Percentiles rank a stretch among this genome's conserved stretches.
Conservation (phyloP, 2,888 invertebrate species). For the Agrochola lychnidis region DNA sequence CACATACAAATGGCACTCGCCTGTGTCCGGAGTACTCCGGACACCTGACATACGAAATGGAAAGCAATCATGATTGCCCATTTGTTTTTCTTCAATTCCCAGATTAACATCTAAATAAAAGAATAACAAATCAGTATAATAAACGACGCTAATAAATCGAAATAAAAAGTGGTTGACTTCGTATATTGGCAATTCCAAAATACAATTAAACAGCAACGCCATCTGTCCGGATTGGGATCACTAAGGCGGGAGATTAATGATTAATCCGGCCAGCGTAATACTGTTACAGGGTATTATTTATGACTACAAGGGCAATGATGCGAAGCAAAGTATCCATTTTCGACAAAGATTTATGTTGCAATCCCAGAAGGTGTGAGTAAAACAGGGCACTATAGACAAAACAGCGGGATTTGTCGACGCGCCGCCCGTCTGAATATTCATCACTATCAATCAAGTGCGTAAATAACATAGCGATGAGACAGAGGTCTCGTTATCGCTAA, state of each 20-base stretch:
- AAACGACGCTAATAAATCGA: slow-evolving; percentile 58
- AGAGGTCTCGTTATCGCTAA: slow-evolving; percentile 77
- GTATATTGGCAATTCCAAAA: slow-evolving; percentile 62
- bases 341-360: slow-evolving; percentile 82
- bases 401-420: slow-evolving; percentile 77
- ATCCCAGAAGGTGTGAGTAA: slow-evolving; percentile 77
- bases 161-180: slow-evolving; percentile 59
- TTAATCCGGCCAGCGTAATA: slow-evolving; percentile 64
- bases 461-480: slow-evolving; percentile 80
- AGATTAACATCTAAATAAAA: slow-evolving; percentile 54
- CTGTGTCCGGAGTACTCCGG: background rate
- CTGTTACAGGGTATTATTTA: slow-evolving; percentile 72
- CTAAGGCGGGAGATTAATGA: slow-evolving; percentile 66
- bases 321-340: slow-evolving; percentile 77
- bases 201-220: slow-evolving; percentile 65
- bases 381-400: slow-evolving; percentile 74
- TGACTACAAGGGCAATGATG: slow-evolving; percentile 72
- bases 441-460: slow-evolving; percentile 84
- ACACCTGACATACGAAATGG: slow-evolving; percentile 20
- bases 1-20: background rate
- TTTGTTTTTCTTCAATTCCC: slow-evolving; percentile 47
- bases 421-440: slow-evolving; percentile 80
- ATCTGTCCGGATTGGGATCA: slow-evolving; percentile 61
- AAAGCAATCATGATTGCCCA: slow-evolving; percentile 21
- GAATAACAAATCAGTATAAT: slow-evolving; percentile 42